phyloP scores from a whole-genome alignment of 2,113 vertebrate species.

The Cheilinus undulatus region DNA sequence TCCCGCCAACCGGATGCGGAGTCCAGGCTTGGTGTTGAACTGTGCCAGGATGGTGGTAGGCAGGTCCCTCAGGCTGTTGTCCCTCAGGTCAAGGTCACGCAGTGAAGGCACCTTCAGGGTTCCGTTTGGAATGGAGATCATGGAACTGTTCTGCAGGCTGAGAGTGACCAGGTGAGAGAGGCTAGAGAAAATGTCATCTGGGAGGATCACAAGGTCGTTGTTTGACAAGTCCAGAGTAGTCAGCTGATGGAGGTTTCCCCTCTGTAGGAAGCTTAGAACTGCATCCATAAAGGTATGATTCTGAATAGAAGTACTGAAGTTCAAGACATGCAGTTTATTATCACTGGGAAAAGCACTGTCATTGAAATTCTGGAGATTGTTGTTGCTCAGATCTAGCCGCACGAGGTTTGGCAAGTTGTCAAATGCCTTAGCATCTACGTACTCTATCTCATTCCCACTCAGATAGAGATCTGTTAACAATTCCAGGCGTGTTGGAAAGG shows the following conservation, averaged over 20 bases:
- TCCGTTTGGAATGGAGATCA: constrained; percentile 83
- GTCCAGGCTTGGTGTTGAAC: constrained; percentile 72
- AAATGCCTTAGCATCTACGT: constrained; percentile 84
- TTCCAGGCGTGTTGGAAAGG: constrained; percentile 84
- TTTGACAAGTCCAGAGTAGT: constrained; percentile 86
- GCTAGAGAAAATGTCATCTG: constrained; percentile 73
- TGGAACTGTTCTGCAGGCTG: constrained; percentile 90
- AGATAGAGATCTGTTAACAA: constrained; percentile 88
- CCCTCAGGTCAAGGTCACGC: constrained; percentile 87
- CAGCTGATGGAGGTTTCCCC: constrained; percentile 76
- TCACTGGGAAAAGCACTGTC: constrained; percentile 80
- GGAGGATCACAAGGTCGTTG: constrained; percentile 87
- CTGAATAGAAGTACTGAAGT: constrained; percentile 74
- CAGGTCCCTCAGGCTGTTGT: constrained; percentile 87
- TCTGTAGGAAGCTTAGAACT: constrained; percentile 75
- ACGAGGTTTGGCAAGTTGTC: constrained; percentile 86
- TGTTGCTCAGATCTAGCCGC: constrained; percentile 91
- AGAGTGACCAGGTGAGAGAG: constrained; percentile 83
- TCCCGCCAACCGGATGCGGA: constrained; percentile 80
- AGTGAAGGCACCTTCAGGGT: constrained; percentile 84
- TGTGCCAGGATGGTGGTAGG: constrained; percentile 78
- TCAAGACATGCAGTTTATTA: constrained; percentile 83
- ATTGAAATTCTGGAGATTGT: constrained; percentile 82
- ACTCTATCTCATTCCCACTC: constrained; percentile 84
- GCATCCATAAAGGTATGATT: constrained; percentile 65